Conservation (phyloP, 2,888 invertebrate species). For the Cephus nigrinus region DNA sequence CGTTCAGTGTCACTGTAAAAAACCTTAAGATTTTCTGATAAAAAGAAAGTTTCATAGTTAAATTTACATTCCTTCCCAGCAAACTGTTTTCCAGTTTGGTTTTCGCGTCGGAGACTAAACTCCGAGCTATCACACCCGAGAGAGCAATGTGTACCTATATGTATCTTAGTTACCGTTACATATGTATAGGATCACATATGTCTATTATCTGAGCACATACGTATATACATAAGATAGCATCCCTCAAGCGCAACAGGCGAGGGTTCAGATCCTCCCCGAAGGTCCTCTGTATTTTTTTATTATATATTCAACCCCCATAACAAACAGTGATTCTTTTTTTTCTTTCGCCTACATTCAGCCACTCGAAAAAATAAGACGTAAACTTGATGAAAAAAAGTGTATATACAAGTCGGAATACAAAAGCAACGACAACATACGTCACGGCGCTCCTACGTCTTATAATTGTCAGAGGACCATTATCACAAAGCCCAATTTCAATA, state of each 20-base stretch:
- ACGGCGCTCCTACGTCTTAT: not conserved
- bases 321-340: not conserved
- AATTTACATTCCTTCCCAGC: not conserved
- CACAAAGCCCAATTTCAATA: not conserved
- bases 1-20: not conserved
- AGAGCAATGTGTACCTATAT: slow-evolving; percentile 20
- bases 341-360: not conserved
- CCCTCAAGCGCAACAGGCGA: slow-evolving; percentile 2
- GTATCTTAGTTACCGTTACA: not conserved
- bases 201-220: not conserved
- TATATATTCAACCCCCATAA: not conserved
- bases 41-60: not conserved
- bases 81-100: not conserved
- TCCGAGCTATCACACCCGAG: slow-evolving; percentile 12
- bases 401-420: not conserved
- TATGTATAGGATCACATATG: not conserved
- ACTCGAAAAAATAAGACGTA: not conserved
- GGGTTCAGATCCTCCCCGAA: not conserved
- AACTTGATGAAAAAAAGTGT: not conserved
- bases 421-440: not conserved
- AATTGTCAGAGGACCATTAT: not conserved
- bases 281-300: not conserved
- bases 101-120: not conserved
- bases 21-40: no score
- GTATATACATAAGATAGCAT: not conserved